Evolutionary conservation across 1,140 invertebrate genomes (phyloP).

Genomic region (Orius laevigatus): DNA sequence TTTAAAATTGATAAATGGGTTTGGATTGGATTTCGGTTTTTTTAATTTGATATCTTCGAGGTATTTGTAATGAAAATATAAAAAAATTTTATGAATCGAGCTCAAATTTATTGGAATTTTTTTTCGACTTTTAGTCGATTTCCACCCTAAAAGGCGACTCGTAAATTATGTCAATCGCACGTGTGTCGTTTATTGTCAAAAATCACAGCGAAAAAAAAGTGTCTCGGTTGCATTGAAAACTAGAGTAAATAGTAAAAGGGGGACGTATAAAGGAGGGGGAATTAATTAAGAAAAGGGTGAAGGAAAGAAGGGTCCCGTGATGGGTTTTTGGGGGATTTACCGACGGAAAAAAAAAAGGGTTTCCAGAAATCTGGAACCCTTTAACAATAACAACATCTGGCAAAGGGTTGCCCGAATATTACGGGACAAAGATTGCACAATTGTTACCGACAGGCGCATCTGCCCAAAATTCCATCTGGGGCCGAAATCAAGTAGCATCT

Average conservation of each 20-base stretch:
- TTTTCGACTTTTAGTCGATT: too few relatives aligned
- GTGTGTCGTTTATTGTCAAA: too few relatives aligned
- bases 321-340: constrained; percentile 1
- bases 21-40: too few relatives aligned
- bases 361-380: constrained; percentile 8
- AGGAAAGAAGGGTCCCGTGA: background rate
- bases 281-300: background rate
- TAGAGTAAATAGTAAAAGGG: background rate
- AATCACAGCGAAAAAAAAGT: too few relatives aligned
- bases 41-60: too few relatives aligned
- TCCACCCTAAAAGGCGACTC: too few relatives aligned
- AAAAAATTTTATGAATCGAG: too few relatives aligned
- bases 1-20: too few relatives aligned
- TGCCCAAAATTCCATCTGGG: constrained; percentile 1
- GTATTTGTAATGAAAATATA: too few relatives aligned
- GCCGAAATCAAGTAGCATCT: background rate
- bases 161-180: too few relatives aligned
- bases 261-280: background rate
- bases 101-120: too few relatives aligned
- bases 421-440: constrained; percentile 3
- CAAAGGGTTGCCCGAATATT: background rate
- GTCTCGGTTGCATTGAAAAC: too few relatives aligned
- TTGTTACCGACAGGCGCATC: background rate
- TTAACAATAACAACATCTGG: constrained; percentile 9
- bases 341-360: constrained; percentile 4